Percentiles rank a stretch among this genome's conserved stretches.
These are phyloP conservation scores for Orbicella faveolata DNA, from an alignment of 64 coral and sea anemone genomes.

Conservation along the genomic window DNA sequence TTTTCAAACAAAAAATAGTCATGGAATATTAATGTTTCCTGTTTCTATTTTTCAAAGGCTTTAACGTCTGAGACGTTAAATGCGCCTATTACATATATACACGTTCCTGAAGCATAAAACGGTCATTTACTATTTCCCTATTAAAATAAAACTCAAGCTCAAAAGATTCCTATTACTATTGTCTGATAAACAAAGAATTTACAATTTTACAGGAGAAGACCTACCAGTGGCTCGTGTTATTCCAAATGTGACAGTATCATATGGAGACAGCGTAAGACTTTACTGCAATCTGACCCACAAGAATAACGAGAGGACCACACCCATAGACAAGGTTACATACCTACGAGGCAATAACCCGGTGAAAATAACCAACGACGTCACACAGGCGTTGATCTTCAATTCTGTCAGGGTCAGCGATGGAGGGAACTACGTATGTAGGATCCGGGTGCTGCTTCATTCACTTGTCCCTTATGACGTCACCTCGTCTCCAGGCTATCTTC, in stretches of 20 bases:
- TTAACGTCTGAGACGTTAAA: no score
- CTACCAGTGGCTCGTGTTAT: background rate
- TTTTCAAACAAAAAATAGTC: no score
- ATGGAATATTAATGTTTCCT: no score
- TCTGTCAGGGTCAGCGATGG: background rate
- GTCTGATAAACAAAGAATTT: no score
- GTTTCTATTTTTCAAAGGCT: no score
- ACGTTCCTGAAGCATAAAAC: no score
- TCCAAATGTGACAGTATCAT: conserved; percentile 12
- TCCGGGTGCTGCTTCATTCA: background rate
- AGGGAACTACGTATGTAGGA: background rate
- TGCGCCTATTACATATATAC: no score
- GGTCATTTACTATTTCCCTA: no score
- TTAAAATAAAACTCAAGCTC: no score
- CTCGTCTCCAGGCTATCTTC: background rate
- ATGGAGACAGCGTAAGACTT: background rate
- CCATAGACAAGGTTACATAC: background rate
- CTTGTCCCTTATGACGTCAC: background rate
- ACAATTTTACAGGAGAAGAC: background rate
- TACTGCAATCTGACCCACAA: conserved; percentile 21
- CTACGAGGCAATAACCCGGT: background rate
- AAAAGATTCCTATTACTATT: no score
- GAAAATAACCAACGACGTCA: background rate
- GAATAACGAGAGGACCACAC: conserved; percentile 6
- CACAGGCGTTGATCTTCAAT: background rate